phyloP scores from a whole-genome alignment of 2,888 invertebrate species.

The Callosobruchus maculatus region DNA sequence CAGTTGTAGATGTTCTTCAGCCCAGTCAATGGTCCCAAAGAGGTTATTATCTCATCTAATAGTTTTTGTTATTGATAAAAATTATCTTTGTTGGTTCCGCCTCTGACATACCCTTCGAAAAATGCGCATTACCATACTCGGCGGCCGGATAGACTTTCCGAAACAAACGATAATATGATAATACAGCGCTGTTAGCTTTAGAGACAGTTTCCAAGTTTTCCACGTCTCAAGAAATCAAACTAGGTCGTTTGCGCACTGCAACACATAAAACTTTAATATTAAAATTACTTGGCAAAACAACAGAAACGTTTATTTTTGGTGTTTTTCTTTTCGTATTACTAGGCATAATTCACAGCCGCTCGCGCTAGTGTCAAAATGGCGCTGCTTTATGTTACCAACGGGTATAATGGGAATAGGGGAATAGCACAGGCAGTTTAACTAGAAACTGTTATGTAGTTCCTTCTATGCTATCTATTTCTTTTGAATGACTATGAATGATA shows the following conservation, averaged over 20 bases:
- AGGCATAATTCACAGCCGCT: not conserved
- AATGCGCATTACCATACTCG: not conserved
- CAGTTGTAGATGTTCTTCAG: no score
- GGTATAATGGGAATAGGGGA: not conserved
- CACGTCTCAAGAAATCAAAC: not conserved
- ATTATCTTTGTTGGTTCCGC: not conserved
- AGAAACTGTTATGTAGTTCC: no score
- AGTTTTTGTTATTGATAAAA: no score
- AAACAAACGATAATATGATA: not conserved
- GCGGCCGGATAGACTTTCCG: not conserved
- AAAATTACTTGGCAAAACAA: not conserved
- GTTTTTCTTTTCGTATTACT: not conserved
- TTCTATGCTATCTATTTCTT: no score
- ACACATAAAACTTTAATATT: not conserved
- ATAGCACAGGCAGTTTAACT: not conserved
- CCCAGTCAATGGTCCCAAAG: no score
- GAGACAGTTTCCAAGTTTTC: not conserved
- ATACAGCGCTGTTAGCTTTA: not conserved
- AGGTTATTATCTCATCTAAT: no score
- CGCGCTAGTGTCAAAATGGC: not conserved
- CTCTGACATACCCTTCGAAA: not conserved
- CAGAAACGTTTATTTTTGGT: not conserved
- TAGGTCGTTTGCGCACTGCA: not conserved
- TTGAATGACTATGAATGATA: no score
- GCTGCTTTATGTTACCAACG: not conserved